Evolutionary conservation across 2,113 vertebrate genomes (phyloP).

Genomic region (Ceyx cyanopectus): DNA sequence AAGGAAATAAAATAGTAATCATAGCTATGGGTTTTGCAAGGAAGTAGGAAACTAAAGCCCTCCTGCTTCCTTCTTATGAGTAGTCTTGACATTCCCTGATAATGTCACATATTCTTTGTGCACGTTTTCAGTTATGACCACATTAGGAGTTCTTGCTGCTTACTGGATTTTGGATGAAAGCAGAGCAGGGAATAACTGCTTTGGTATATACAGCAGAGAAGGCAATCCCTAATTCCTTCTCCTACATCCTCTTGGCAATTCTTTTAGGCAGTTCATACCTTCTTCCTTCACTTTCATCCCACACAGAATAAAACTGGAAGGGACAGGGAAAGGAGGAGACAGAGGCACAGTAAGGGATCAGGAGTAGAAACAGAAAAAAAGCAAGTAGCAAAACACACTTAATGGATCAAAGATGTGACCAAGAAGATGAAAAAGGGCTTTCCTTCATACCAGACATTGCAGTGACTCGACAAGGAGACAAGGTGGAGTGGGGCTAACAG

Average conservation of each 20-base stretch:
- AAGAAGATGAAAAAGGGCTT: background rate
- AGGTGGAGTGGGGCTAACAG: background rate
- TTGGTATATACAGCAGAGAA: background rate
- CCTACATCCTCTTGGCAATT: background rate
- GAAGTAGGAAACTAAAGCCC: background rate
- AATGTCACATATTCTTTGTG: background rate
- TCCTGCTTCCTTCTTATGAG: background rate
- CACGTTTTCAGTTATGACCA: background rate
- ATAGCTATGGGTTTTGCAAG: background rate
- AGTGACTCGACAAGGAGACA: fast-evolving
- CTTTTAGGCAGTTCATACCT: background rate
- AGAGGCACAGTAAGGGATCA: background rate
- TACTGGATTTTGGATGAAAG: background rate
- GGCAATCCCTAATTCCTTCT: background rate
- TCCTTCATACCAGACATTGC: conserved; percentile 53
- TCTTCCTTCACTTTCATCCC: no score
- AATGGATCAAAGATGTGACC: conserved; percentile 15
- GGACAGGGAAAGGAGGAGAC: background rate
- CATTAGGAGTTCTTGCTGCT: background rate
- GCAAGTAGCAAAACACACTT: background rate
- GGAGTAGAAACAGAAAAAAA: background rate
- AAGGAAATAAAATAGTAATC: conserved; percentile 8
- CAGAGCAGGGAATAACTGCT: background rate
- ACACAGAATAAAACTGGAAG: background rate
- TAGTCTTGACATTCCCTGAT: background rate